Conservation (phyloP, 1,140 invertebrate genomes). For the Sycophila sp. region DNA sequence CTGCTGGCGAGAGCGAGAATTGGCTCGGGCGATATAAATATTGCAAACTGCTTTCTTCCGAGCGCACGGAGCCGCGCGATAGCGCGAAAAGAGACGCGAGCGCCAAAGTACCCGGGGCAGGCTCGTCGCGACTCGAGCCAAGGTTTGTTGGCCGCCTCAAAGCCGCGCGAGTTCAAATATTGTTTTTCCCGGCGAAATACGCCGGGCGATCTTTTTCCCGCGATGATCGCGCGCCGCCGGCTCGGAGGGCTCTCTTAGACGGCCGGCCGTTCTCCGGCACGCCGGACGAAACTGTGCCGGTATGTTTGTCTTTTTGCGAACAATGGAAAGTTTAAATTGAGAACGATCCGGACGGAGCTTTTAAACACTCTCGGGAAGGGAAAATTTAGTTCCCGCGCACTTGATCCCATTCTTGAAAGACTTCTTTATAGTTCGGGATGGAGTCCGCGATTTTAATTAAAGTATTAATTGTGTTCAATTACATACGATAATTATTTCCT, state of each 20-base stretch:
- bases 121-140: no score
- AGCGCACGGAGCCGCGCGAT: not conserved
- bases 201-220: not conserved
- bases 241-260: no score
- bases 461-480: no score
- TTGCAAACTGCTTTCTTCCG: no score
- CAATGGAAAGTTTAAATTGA: conserved; percentile 3
- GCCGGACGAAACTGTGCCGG: not conserved
- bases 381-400: not conserved
- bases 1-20: no score
- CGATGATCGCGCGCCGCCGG: not conserved
- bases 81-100: not conserved
- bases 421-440: not conserved
- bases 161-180: not conserved
- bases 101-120: not conserved
- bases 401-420: not conserved
- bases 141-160: not conserved
- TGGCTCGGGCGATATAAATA: no score
- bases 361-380: not conserved
- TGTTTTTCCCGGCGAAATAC: not conserved
- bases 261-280: no score
- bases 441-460: not conserved
- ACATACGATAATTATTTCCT: no score
- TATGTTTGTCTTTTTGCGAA: not conserved
- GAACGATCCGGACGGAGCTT: not conserved